phyloP scores from a whole-genome alignment of 2,888 invertebrate genomes.

The Busseola fusca region DNA sequence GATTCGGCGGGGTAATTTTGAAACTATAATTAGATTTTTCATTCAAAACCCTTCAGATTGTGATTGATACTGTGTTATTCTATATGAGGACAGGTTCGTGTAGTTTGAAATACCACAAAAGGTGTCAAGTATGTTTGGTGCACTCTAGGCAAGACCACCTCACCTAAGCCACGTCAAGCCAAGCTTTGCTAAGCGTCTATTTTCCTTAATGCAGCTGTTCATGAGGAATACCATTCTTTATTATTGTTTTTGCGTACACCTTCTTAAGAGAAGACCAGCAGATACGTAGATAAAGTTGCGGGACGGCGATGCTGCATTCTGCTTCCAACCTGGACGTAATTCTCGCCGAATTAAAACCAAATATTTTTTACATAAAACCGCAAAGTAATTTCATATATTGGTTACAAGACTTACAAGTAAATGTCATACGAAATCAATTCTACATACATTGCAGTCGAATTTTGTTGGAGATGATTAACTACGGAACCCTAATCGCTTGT shows the following conservation, averaged over 20 bases:
- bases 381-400: too few species aligned
- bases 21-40: too few species aligned
- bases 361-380: neutral
- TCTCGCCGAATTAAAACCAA: neutral
- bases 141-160: neutral
- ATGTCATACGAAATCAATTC: too few species aligned
- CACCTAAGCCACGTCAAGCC: neutral
- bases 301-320: neutral
- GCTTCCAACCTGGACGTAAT: neutral
- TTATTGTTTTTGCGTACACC: neutral
- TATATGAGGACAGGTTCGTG: too few species aligned
- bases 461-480: neutral
- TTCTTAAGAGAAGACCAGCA: neutral
- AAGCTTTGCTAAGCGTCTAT: neutral
- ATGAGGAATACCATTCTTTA: neutral
- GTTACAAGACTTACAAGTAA: too few species aligned
- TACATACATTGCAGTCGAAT: neutral
- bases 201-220: neutral
- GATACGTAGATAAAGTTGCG: neutral
- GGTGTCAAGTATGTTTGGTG: neutral
- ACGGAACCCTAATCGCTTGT: conserved; percentile 22
- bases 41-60: too few species aligned
- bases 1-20: neutral
- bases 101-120: too few species aligned
- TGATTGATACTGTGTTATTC: too few species aligned